A percentile compares a stretch with the other conserved stretches of the same genome.
Evolutionary conservation across 2,113 vertebrate genomes (phyloP).

Genomic region (Chloebia gouldiae): DNA sequence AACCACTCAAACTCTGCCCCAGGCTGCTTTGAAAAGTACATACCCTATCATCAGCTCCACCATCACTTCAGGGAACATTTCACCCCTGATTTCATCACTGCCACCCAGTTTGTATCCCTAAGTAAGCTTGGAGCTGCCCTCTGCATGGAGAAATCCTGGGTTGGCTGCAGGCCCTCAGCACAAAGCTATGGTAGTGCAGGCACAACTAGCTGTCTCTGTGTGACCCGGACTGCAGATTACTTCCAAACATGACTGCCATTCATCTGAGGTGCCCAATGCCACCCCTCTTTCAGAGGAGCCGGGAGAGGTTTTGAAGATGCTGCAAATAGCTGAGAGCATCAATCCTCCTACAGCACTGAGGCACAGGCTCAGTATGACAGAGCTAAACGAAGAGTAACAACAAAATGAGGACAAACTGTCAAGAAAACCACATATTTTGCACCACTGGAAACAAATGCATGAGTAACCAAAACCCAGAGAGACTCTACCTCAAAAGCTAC

Average conservation of each 20-base stretch:
- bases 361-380: not conserved
- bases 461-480: not conserved
- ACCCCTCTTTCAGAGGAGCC: not conserved
- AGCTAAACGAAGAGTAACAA: not conserved
- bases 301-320: not conserved
- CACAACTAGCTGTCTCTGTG: rapidly evolving
- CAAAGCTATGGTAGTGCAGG: not conserved
- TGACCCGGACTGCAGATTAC: rapidly evolving
- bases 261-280: not conserved
- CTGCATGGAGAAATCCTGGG: not conserved
- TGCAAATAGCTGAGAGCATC: not conserved
- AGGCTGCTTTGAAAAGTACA: not conserved
- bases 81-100: not conserved
- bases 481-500: not conserved
- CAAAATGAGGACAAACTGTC: rapidly evolving
- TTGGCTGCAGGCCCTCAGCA: rapidly evolving
- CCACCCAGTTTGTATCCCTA: not conserved
- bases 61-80: not conserved
- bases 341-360: not conserved
- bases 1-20: not conserved
- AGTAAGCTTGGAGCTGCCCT: not conserved
- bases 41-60: not conserved
- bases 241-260: not conserved
- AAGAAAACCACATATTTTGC: not conserved
- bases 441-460: not conserved